Conservation (phyloP, 2,888 invertebrate genomes). For the Homarus gammarus region DNA sequence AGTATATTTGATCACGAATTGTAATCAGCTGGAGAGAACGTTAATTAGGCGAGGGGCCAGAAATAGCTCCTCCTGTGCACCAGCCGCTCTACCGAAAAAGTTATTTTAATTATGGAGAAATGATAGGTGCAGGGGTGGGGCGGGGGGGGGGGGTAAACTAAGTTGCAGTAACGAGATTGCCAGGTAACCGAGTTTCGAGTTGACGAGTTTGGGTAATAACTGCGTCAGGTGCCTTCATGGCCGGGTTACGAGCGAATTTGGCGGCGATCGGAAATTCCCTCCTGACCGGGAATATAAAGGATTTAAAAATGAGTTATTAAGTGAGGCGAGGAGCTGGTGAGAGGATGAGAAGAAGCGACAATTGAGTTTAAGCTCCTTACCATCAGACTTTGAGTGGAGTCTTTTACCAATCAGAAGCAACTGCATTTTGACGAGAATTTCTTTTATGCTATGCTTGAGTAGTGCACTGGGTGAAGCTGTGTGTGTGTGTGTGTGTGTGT, state of each 20-base stretch:
- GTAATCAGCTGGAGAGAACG: too few species aligned
- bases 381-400: conserved; percentile 36
- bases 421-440: not conserved
- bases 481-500: conserved; percentile 16
- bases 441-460: conserved; percentile 3
- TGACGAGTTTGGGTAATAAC: not conserved
- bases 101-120: not conserved
- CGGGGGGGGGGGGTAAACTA: not conserved
- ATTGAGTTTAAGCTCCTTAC: conserved; percentile 34
- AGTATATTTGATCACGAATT: too few species aligned
- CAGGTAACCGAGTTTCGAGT: not conserved
- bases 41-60: too few species aligned
- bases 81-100: not conserved
- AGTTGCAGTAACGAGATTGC: not conserved
- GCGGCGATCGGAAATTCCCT: not conserved
- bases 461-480: not conserved
- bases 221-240: not conserved
- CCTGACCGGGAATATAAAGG: not conserved
- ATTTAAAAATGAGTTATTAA: not conserved
- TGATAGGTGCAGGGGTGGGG: not conserved
- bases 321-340: not conserved
- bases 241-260: not conserved
- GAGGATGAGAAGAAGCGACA: not conserved
- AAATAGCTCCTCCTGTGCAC: too few species aligned
- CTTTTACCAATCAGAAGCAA: not conserved